Percentiles rank a stretch among this genome's conserved stretches.
These are phyloP conservation scores for Phrynocephalus forsythii DNA, from an alignment of 2,797 vertebrate genomes.

Conservation along the genomic window DNA sequence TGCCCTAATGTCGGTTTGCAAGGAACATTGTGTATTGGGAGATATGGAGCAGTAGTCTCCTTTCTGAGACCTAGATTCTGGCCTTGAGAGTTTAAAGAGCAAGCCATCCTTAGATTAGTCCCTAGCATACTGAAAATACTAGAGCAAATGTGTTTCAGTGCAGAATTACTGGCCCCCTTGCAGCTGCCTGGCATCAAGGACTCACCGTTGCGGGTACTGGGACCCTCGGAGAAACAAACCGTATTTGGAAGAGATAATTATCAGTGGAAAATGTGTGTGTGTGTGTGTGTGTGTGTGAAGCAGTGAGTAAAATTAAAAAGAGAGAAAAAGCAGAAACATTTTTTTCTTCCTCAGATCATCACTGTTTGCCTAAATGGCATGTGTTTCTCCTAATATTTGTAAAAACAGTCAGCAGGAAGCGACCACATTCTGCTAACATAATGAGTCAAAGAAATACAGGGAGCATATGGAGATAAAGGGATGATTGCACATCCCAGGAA, in stretches of 20 bases:
- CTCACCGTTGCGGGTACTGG: no score
- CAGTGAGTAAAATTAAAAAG: constrained; percentile 52
- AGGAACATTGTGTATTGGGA: background rate
- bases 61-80: background rate
- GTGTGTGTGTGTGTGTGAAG: constrained; percentile 43
- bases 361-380: constrained; percentile 45
- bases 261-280: constrained; percentile 53
- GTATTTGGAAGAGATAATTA: constrained; percentile 58
- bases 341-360: background rate
- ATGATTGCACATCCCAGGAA: constrained; percentile 35
- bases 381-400: constrained; percentile 48
- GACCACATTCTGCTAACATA: constrained; percentile 58
- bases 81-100: background rate
- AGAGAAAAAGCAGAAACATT: constrained; percentile 32
- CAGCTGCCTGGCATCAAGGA: no score
- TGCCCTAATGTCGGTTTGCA: no score
- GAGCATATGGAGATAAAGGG: background rate
- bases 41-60: background rate
- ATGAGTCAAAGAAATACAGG: constrained; percentile 53
- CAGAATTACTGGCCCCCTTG: no score
- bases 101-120: background rate
- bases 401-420: constrained; percentile 55
- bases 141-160: constrained; percentile 17
- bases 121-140: background rate
- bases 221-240: constrained; percentile 42